Conservation (phyloP, 2,113 vertebrate species). For the Mohoua ochrocephala region DNA sequence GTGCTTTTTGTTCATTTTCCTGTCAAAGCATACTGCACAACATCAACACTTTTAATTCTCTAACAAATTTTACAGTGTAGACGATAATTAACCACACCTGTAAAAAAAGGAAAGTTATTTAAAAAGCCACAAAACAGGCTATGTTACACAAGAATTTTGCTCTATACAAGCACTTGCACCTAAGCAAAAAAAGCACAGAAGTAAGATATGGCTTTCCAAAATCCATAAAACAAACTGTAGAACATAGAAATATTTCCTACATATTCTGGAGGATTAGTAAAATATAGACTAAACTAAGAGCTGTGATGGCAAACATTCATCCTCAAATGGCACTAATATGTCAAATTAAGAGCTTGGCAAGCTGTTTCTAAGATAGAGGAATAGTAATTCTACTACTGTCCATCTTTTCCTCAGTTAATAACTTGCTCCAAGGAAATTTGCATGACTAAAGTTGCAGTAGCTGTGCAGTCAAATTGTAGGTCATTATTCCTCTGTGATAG, state of each 20-base stretch:
- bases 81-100: neutral
- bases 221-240: conserved; percentile 31
- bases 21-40: neutral
- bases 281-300: conserved; percentile 34
- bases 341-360: conserved; percentile 23
- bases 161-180: conserved; percentile 25
- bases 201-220: conserved; percentile 43
- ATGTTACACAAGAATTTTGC: neutral
- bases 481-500: neutral
- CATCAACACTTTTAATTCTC: neutral
- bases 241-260: conserved; percentile 33
- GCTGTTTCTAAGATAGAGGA: neutral
- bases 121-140: neutral
- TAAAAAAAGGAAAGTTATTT: neutral
- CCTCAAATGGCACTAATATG: conserved; percentile 41
- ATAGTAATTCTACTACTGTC: neutral
- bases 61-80: neutral
- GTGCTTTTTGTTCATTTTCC: neutral
- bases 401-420: neutral
- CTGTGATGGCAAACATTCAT: conserved; percentile 49
- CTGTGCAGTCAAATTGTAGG: neutral
- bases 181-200: neutral
- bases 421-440: neutral
- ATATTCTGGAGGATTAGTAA: conserved; percentile 53
- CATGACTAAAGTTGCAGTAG: conserved; percentile 11